Percentiles rank a stretch among this genome's conserved stretches.
Evolutionary conservation across 2,797 vertebrate species (phyloP).

Genomic region (Danionella dracula): DNA sequence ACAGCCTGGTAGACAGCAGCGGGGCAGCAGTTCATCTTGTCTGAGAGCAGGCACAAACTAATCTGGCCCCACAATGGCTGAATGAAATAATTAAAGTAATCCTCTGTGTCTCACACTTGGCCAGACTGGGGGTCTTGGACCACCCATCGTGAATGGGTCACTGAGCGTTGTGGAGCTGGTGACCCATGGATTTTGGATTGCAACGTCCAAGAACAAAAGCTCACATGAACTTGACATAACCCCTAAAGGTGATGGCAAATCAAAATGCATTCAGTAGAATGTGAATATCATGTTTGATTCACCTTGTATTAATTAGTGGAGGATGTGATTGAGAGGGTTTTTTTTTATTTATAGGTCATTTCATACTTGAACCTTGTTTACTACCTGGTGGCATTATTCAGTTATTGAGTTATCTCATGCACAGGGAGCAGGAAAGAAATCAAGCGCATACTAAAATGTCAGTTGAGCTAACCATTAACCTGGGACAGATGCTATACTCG

Average conservation of each 20-base stretch:
- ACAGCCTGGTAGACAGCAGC: constrained; percentile 20
- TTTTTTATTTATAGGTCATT: no score
- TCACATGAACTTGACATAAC: not conserved
- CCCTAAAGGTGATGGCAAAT: not conserved
- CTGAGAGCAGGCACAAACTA: constrained; percentile 36
- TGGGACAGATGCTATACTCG: constrained; percentile 13
- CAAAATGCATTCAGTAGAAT: no score
- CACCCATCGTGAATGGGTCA: constrained; percentile 39
- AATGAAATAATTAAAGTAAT: constrained; percentile 69
- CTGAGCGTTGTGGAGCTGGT: not conserved
- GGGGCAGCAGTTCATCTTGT: constrained; percentile 36
- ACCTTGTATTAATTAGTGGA: no score
- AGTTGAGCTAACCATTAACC: constrained; percentile 41
- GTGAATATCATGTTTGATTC: no score
- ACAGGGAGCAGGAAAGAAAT: not conserved
- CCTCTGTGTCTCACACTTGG: constrained; percentile 49
- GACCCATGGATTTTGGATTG: not conserved
- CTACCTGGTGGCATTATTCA: not conserved
- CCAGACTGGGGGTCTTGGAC: constrained; percentile 22
- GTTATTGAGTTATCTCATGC: not conserved
- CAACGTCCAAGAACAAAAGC: constrained; percentile 17
- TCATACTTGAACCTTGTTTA: not conserved
- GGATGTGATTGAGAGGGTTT: no score
- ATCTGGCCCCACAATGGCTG: constrained; percentile 63
- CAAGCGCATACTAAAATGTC: constrained; percentile 18